Base-by-base conservation (phyloP, 2,888 invertebrate genomes). In the Thumatha senex region DNA sequence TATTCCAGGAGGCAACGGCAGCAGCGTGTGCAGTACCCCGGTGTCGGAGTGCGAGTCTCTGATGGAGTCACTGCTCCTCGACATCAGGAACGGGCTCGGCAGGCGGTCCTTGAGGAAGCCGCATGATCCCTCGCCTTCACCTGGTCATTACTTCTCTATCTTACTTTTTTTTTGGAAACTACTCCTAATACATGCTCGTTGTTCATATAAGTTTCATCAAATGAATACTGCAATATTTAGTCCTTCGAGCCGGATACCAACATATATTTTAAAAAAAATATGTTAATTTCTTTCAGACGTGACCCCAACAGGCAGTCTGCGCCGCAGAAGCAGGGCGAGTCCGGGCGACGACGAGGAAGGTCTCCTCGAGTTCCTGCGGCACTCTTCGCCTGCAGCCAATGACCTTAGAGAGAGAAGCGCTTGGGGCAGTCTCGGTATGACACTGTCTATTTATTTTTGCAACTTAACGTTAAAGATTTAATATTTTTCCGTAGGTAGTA, bases 241-340 rank as follows among this genome's bases (percentile, higher is more conserved):
- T n/a, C n/a, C n/a, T n/a, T n/a, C n/a, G n/a, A n/a, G n/a, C n/a
- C n/a, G n/a, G n/a, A n/a, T n/a, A n/a, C n/a, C n/a, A n/a, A n/a
- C n/a, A n/a, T n/a, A n/a, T n/a, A n/a, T n/a, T n/a, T n/a, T n/a
- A n/a, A 24, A 24, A 24, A 24, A 2, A 24, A 4, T 24, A 24
- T 24, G 18, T 24, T n/a, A n/a, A 5, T 24, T 24, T 15, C 7
- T 45, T 54, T 51, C 84, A 93, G 97, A 98, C 76, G 95, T 97
- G 36, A 98, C 98, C 4, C 98, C 98, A 11, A 97, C 96, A 61
- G 98, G 98, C 31, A 97, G 97, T 61, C 87, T 98, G 35, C 93
- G 97, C 14, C 92, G 97, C 33, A 92, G 97, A 40, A 92, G 97
- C 67, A 95, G 97, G 74, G 93, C 97, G 30, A 95, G 96, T 13